Conservation (phyloP, 2,797 vertebrate species). For the Glyptemys insculpta region DNA sequence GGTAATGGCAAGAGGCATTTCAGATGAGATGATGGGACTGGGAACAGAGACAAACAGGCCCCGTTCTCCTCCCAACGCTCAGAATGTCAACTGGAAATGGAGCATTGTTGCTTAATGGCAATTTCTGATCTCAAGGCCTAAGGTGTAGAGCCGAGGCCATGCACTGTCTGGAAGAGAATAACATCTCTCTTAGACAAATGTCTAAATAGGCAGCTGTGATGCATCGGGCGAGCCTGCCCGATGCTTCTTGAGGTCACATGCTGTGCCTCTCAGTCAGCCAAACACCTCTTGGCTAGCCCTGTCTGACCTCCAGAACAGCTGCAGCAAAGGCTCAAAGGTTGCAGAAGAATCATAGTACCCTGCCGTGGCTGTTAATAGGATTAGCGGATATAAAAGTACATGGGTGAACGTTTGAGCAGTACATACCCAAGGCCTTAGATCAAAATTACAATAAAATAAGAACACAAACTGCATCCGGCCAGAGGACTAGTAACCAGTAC, state of each 20-base stretch:
- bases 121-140: not conserved
- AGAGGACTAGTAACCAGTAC: not conserved
- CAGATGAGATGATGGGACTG: not conserved
- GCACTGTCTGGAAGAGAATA: not conserved
- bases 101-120: not conserved
- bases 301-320: not conserved
- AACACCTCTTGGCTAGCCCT: rapidly evolving
- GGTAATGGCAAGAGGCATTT: constrained; percentile 35
- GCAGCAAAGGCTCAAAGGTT: not conserved
- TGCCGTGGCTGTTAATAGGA: rapidly evolving
- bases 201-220: rapidly evolving
- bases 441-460: not conserved
- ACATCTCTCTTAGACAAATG: not conserved
- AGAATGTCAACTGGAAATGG: not conserved
- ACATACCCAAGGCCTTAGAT: not conserved
- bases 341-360: not conserved
- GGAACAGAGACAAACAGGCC: not conserved
- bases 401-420: not conserved
- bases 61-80: not conserved
- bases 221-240: not conserved
- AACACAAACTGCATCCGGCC: not conserved
- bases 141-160: rapidly evolving
- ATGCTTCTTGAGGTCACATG: rapidly evolving
- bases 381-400: not conserved
- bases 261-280: not conserved